Base-by-base conservation (phyloP, 2,113 vertebrate species). In the Limanda limanda region DNA sequence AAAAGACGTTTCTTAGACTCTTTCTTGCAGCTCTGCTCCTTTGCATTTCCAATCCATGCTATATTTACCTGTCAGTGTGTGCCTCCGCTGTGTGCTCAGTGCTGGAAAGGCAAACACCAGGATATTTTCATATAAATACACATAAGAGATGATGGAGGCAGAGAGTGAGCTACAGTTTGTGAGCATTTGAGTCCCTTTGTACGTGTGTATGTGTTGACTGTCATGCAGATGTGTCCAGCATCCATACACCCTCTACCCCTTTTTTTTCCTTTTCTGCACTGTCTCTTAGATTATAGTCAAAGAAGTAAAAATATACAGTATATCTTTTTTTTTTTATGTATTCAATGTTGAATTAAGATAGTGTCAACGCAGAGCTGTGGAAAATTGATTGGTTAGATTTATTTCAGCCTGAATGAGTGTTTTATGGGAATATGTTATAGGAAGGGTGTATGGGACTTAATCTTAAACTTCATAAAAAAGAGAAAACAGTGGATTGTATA, bases 51-150 rank as follows among this genome's bases (percentile, higher is more conserved):
- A 70, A 79, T 83, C 63, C 27, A 47, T 31, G 78, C 89, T 91
- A 87, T 89, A 90, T 92, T 92, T 92, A 88, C 89, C 71, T 71
- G 78, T 77, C 58, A 21, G 62, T 91, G 92, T 93, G 89, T 91
- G 83, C 87, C 74, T 78, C 71, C 20, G 62, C 86, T 88, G 89
- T 92, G 85, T 88, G 79, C 84, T 89, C 79, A 84, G 85, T 17
- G 63, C 70, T 86, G 90, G 87, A 92, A 89, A 90, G 71, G 82
- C 89, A 92, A 92, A 93, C 87, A 84, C 10, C 7, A 56, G 74
- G 85, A 78, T 91, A 89, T 86, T 91, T 90, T 91, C 81, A 88
- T 76, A 82, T 86, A 79, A 90, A 88, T 88, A 84, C 81, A 87
- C 90, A 88, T 75, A 48, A 80, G 65, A 74, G 56, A 71, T 55